Base-by-base conservation (phyloP, 2,113 vertebrate species). In the Phaetusa simplex region DNA sequence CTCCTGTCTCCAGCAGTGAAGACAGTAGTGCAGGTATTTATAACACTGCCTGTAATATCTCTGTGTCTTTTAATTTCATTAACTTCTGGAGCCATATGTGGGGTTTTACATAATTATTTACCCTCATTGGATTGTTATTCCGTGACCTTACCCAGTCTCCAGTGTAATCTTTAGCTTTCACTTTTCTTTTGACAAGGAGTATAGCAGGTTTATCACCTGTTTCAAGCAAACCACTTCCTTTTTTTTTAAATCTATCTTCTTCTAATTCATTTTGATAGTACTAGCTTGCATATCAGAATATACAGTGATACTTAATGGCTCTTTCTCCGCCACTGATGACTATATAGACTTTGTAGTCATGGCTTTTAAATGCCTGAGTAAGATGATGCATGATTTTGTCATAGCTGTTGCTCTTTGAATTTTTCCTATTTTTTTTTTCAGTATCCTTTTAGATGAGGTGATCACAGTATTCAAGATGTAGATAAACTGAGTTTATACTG, bases 381-480 rank as follows among this genome's bases (percentile, higher is more conserved):
- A 6, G 11, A 9, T 52, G 12, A 58, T 64, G 38, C 11, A 9
- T 26, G 38, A 4, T 53, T 92, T 50, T 74, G 8, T 55, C 17
- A 8, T 52, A 43, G 34, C 29, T 79, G 17, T 65, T 88, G 29
- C 38, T 73, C 16, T 14, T 49, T 19, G 58, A 32, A 3, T 23
- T 93, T 27, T 20, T 8, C 8, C 4, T 3, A 2, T 1, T 8
- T 22, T 40, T 36, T 55, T 3, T 2, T 5, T 19, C 8, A 11
- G 3, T 73, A 6, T 59, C 24, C 7, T 29, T 77, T 24, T 58
- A 34, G 42, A 22, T 72, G 64, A 45, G 8, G 9, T 38, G 22
- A 29, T 86, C 12, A 11, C 12, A 55, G 3, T 83, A 40, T 3
- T 62, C 6, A n/a, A 59, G 49, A 45, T 64, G 27, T 18, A 49